A percentile compares a stretch with the other conserved stretches of the same genome.
These are phyloP conservation scores for Drosophila macrospina DNA, from an alignment of 2,888 invertebrate species.

Conservation along the genomic window DNA sequence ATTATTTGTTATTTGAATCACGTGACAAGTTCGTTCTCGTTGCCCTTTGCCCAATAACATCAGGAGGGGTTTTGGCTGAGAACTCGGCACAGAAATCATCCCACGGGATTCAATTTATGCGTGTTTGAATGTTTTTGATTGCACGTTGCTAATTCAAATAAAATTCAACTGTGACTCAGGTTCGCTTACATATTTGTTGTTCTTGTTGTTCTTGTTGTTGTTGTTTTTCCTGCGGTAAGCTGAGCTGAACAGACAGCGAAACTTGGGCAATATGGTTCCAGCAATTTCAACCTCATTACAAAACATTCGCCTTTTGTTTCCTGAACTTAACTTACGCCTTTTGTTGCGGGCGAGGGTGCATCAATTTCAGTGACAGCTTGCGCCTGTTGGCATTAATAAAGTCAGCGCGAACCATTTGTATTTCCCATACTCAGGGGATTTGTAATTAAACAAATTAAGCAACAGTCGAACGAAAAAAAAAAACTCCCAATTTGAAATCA, in stretches of 20 bases:
- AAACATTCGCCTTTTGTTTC: conserved; percentile 60
- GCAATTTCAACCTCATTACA: conserved; percentile 75
- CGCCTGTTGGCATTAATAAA: conserved; percentile 66
- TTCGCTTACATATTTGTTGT: conserved; percentile 14
- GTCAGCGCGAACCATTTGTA: conserved; percentile 45
- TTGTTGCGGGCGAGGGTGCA: conserved; percentile 48
- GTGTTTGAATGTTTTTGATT: conserved; percentile 84
- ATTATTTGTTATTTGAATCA: conserved; percentile 83
- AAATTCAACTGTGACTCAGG: conserved; percentile 55
- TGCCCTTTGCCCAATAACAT: conserved; percentile 1
- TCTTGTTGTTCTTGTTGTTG: conserved; percentile 41
- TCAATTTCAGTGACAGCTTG: conserved; percentile 72
- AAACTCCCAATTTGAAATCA: conserved; percentile 10
- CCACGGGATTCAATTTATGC: conserved; percentile 84
- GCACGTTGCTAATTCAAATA: conserved; percentile 80
- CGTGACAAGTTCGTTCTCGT: conserved; percentile 81
- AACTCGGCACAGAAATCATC: conserved; percentile 74
- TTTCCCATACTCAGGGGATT: conserved; percentile 52
- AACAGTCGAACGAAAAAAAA: no score
- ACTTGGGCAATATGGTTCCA: conserved; percentile 26
- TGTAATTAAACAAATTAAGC: conserved; percentile 76
- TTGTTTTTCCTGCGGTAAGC: conserved; percentile 52
- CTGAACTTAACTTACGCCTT: conserved; percentile 44
- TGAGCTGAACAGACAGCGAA: conserved; percentile 28
- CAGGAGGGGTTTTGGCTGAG: conserved; percentile 64